A percentile compares a stretch with the other conserved stretches of the same genome.
These are phyloP conservation scores for Bubo blakistoni DNA, from an alignment of 2,113 vertebrate genomes.

Conservation along the genomic window DNA sequence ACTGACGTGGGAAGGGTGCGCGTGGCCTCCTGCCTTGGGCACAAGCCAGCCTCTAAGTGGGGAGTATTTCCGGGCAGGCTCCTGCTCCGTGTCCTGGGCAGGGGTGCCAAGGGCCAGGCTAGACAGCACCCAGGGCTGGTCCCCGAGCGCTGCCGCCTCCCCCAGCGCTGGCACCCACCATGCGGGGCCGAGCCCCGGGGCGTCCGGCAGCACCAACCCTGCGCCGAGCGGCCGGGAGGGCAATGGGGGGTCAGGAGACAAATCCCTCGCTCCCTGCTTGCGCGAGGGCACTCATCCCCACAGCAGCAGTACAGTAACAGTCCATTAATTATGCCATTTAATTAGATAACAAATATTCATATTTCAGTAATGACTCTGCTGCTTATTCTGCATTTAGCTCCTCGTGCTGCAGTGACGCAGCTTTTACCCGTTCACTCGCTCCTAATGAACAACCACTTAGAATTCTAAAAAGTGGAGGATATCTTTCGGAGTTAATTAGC, in stretches of 20 bases:
- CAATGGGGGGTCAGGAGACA: fast-evolving
- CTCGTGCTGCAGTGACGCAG: slow-evolving; percentile 65
- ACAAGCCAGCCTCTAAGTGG: neutral
- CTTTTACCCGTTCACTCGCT: slow-evolving; percentile 57
- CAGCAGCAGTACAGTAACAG: neutral
- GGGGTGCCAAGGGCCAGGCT: neutral
- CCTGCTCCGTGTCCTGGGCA: fast-evolving
- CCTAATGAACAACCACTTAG: slow-evolving; percentile 77
- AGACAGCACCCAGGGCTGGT: neutral
- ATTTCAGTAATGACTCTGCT: slow-evolving; percentile 56
- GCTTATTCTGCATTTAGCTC: slow-evolving; percentile 55
- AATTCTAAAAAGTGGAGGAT: slow-evolving; percentile 80
- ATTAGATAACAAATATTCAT: slow-evolving; percentile 73
- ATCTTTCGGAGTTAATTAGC: slow-evolving; percentile 84
- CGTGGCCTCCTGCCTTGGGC: neutral
- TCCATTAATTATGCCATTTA: slow-evolving; percentile 62
- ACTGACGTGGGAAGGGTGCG: fast-evolving
- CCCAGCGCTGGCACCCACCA: neutral
- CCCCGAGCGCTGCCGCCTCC: neutral
- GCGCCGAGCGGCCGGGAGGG: neutral
- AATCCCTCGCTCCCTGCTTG: fast-evolving
- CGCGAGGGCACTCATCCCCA: fast-evolving
- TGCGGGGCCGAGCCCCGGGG: fast-evolving
- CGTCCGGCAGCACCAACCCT: fast-evolving
- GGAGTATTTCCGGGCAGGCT: neutral